Evolutionary conservation across 2,888 invertebrate species (phyloP), one percentile per base, ranked within the genome.

Genomic region (Eucera pruinosa): DNA sequence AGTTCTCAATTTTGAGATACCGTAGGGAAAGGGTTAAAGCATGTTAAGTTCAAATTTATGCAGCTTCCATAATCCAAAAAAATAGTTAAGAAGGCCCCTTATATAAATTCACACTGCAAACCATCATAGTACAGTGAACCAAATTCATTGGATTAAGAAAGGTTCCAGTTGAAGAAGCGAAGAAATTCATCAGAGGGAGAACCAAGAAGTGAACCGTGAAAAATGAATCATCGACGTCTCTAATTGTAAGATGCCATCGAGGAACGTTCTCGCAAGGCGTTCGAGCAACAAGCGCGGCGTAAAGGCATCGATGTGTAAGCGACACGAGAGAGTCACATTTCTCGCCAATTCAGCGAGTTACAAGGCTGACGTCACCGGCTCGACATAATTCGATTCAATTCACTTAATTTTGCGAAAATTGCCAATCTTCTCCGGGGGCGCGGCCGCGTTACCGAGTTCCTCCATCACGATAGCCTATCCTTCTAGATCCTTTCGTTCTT

Each of bases 331-430:
- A 75, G 82, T 83, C 85, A 86, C 90, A 88, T 89, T 90, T 89
- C 89, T 89, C 89, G 89, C 88, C 88, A 90, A 90, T 90, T 90
- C 89, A 90, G 89, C 90, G 88, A 90, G 88, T 91, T 90, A 89
- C 87, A 87, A 85, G 70, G 82, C 87, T 91, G 90, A 90, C 89
- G 90, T 91, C 90, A 91, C 85, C 86, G 76, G 87, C 88, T 89
- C 87, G 87, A 87, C 90, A 90, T 90, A 90, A 91, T 90, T 91
- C 88, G 87, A 90, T 91, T 89, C 88, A 89, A 91, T 89, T 89
- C 90, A 87, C 87, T 90, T 90, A 90, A 90, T 89, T 90, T 89
- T 87, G 88, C 87, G 89, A 90, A 90, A 91, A 90, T 90, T 90
- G 89, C 88, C 90, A 90, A 90, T 90, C 89, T 90, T 88, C 89